Evolutionary conservation across 2,113 vertebrate genomes (phyloP), one percentile per base, ranked within the genome.

Genomic region (Megaceryle maxima): DNA sequence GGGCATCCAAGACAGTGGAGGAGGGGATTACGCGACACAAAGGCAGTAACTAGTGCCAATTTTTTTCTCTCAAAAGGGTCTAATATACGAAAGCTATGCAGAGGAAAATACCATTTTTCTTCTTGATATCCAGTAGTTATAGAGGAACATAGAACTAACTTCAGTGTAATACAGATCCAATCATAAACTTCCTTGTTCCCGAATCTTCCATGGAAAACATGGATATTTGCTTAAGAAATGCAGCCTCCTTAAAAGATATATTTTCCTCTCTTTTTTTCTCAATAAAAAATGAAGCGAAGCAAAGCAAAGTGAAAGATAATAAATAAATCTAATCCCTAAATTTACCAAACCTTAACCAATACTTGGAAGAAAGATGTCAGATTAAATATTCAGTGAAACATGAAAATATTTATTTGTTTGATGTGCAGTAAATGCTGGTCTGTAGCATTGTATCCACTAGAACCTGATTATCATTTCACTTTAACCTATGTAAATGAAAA

Each of bases 231-330:
- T 80, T 72, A 51, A 46, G 63, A 73, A 76, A 60, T 41, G 7
- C 21, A 94, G 4, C 39, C 20, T 72, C 35, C 22, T 72, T 67
- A 29, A 68, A 50, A 2, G 13, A 17, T 2, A 24, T 5, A 22
- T 72, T 55, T 43, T 3, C 0, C 3, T 15, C 0, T 15, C 2
- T 39, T 39, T 26, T 69, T 33, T 25, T 2, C 35, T 68, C 13
- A 43, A 19, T 73, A 64, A 41, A 70, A 79, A 79, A 43, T 39
- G 3, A 81, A 69, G 9, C 24, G 53, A 82, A 60, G 24, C 3
- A 5, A 72, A 78, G 6, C 8, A 10, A 72, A 81, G 19, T 48
- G 8, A 43, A 80, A 67, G 18, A 24, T 44, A 35, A 73, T 29
- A 80, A 77, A 66, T 57, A 3, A 13, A 18, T 83, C 37, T 66